Evolutionary conservation across 2,797 vertebrate genomes (phyloP).

Genomic region (Brachyrhaphis roseni): DNA sequence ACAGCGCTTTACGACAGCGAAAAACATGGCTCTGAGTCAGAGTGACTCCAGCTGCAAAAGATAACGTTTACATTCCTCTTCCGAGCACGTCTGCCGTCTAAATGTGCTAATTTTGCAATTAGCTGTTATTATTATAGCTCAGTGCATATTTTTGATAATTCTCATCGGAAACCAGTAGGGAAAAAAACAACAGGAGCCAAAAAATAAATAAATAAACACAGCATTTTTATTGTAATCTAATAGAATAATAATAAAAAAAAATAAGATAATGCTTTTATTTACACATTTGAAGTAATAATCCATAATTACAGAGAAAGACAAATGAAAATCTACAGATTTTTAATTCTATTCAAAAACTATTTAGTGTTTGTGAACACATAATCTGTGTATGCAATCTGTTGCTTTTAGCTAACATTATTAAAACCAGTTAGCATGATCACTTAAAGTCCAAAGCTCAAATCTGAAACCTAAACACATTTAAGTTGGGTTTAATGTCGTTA

Average conservation of each 20-base stretch:
- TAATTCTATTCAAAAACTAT: no score
- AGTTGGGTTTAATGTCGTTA: neutral
- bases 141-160: neutral
- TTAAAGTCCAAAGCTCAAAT: neutral
- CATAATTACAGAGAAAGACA: neutral
- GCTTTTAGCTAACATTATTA: neutral
- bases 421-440: neutral
- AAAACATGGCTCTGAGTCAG: neutral
- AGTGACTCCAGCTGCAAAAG: no score
- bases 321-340: neutral
- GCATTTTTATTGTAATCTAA: neutral
- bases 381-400: neutral
- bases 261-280: neutral
- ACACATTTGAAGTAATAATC: neutral
- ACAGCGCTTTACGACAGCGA: rapidly evolving
- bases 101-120: neutral
- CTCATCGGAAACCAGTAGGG: neutral
- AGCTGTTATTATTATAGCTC: neutral
- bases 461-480: neutral
- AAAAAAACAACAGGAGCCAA: neutral
- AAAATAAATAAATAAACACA: neutral
- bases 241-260: neutral
- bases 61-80: neutral
- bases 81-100: neutral
- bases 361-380: no score